Percentiles rank a stretch among this genome's conserved stretches.
Conservation (phyloP, 2,113 vertebrate genomes). For the Corydoras maculifer region DNA sequence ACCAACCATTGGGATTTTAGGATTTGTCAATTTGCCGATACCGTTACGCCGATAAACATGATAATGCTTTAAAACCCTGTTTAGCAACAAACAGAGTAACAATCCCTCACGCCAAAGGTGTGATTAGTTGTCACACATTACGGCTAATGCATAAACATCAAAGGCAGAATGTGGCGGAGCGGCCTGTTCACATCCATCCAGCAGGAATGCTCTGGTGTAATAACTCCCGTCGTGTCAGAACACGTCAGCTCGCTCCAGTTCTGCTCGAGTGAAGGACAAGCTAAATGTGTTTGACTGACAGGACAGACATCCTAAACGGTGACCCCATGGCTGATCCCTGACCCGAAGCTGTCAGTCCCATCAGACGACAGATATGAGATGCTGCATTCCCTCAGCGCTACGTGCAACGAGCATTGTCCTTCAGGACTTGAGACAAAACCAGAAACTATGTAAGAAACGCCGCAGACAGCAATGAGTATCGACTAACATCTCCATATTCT, state of each 20-base stretch:
- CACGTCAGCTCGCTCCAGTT: conserved; percentile 49
- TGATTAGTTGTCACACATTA: conserved; percentile 13
- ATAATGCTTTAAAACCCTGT: too few species aligned
- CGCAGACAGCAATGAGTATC: too few species aligned
- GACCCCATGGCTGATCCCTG: conserved; percentile 48
- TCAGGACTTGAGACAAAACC: too few species aligned
- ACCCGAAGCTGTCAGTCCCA: conserved; percentile 42
- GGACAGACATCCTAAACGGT: conserved; percentile 56
- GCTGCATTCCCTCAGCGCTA: not conserved
- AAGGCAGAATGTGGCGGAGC: conserved; percentile 17
- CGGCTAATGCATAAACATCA: conserved; percentile 25
- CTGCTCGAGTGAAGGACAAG: conserved; percentile 56
- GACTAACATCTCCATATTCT: too few species aligned
- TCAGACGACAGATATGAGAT: conserved; percentile 44
- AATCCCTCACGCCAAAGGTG: too few species aligned
- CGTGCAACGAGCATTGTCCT: not conserved
- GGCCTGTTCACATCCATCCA: conserved; percentile 13
- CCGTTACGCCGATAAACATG: too few species aligned
- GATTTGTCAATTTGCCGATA: too few species aligned
- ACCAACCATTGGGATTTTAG: too few species aligned
- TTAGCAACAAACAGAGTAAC: too few species aligned
- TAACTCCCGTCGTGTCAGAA: conserved; percentile 25
- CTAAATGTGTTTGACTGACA: conserved; percentile 61
- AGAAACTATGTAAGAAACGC: too few species aligned
- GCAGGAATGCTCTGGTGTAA: conserved; percentile 6